phyloP scores from a whole-genome alignment of 2,797 vertebrate genomes.

The Sandelia bainsii region DNA sequence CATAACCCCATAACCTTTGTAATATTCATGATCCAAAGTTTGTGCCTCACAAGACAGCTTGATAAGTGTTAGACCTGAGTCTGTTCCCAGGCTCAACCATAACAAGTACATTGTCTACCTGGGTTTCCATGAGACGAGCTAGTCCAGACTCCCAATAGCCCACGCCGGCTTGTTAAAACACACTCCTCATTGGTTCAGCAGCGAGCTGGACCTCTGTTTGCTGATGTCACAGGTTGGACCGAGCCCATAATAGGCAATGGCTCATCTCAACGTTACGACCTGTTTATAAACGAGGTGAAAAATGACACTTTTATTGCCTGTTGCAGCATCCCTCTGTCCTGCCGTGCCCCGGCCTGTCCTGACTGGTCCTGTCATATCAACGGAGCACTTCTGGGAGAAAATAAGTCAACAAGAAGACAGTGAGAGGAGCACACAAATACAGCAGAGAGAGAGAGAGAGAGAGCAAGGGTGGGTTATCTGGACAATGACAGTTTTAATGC shows the following conservation, averaged over 20 bases:
- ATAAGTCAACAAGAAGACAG: slow-evolving; percentile 50
- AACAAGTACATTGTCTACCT: slow-evolving; percentile 80
- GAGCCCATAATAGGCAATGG: slow-evolving; percentile 85
- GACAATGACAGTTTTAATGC: slow-evolving; percentile 68
- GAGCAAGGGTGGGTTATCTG: slow-evolving; percentile 30
- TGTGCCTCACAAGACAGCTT: slow-evolving; percentile 71
- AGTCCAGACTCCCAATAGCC: slow-evolving; percentile 77
- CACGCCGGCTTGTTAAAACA: slow-evolving; percentile 69
- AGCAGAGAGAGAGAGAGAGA: background rate
- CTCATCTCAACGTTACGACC: slow-evolving; percentile 79
- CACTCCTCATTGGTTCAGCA: slow-evolving; percentile 61
- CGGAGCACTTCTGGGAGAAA: slow-evolving; percentile 43
- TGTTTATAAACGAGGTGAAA: slow-evolving; percentile 80
- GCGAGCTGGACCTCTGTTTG: slow-evolving; percentile 68
- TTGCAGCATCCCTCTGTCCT: slow-evolving; percentile 56
- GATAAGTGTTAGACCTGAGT: slow-evolving; percentile 70
- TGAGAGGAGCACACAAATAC: slow-evolving; percentile 30
- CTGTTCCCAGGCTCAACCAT: slow-evolving; percentile 77
- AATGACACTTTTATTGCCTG: slow-evolving; percentile 80
- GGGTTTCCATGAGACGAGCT: slow-evolving; percentile 74
- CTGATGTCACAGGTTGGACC: slow-evolving; percentile 68
- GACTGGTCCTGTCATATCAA: slow-evolving; percentile 56
- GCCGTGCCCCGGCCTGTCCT: slow-evolving; percentile 42
- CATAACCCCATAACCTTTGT: slow-evolving; percentile 75
- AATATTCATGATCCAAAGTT: slow-evolving; percentile 80